phyloP scores from a whole-genome alignment of 2,888 invertebrate genomes.

The Acrobasis consociella region DNA sequence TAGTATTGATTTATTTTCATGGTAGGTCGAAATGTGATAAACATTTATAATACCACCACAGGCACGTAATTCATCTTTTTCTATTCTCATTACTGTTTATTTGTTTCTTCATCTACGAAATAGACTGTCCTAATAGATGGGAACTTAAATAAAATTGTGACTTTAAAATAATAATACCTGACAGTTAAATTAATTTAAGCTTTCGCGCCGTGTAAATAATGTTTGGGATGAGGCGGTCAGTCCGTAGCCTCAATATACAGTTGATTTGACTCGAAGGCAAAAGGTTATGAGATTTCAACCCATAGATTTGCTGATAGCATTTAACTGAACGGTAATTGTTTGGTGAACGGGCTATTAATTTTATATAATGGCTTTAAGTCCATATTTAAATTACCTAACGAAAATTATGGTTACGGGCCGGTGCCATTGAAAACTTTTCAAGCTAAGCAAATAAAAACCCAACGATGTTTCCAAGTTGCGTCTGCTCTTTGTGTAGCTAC shows the following conservation, averaged over 20 bases:
- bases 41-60: neutral
- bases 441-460: slow-evolving; percentile 51
- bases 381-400: slow-evolving; percentile 68
- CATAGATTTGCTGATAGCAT: slow-evolving; percentile 78
- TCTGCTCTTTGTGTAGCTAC: neutral
- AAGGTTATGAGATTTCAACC: slow-evolving; percentile 78
- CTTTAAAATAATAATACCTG: slow-evolving; percentile 9
- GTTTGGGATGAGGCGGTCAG: slow-evolving; percentile 26
- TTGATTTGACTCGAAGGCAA: slow-evolving; percentile 70
- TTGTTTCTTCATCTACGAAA: slow-evolving; percentile 3
- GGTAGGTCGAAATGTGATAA: neutral
- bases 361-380: slow-evolving; percentile 70
- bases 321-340: slow-evolving; percentile 77
- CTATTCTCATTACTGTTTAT: neutral
- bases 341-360: slow-evolving; percentile 75
- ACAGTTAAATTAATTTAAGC: slow-evolving; percentile 15
- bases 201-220: slow-evolving; percentile 26
- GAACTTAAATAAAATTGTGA: slow-evolving; percentile 10
- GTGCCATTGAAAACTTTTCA: slow-evolving; percentile 62
- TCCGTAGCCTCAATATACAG: slow-evolving; percentile 37
- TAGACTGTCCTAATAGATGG: slow-evolving; percentile 8
- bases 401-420: slow-evolving; percentile 61
- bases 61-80: neutral
- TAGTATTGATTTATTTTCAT: neutral
- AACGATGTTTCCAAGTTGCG: slow-evolving; percentile 40